These are phyloP conservation scores for Triplophysa yarkandensis DNA, from an alignment of 2,797 vertebrate species.

Conservation along the genomic window DNA sequence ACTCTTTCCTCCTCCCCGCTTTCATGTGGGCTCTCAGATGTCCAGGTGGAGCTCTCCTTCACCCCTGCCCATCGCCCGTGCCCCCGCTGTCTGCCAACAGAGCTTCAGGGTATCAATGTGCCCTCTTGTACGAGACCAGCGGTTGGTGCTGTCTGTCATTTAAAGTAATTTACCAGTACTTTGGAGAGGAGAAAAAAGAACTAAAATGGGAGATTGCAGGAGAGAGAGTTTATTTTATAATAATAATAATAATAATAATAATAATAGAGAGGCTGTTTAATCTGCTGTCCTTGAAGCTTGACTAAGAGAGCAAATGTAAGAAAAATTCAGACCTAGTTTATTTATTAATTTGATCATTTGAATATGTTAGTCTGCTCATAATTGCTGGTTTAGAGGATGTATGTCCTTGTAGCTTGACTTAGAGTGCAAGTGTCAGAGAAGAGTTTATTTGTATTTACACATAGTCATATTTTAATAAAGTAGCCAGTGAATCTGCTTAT, in stretches of 20 bases:
- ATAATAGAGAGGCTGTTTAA: not conserved
- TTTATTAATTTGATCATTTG: not conserved
- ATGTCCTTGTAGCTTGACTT: too few relatives aligned
- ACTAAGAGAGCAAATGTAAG: too few relatives aligned
- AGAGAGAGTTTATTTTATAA: not conserved
- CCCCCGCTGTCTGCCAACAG: conserved; percentile 3
- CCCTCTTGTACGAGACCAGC: not conserved
- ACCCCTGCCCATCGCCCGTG: conserved; percentile 11
- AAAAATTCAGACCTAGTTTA: too few relatives aligned
- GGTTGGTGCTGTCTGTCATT: conserved; percentile 34
- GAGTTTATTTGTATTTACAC: too few relatives aligned
- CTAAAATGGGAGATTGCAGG: not conserved
- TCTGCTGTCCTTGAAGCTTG: too few relatives aligned
- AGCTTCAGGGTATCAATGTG: conserved; percentile 9
- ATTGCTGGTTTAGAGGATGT: too few relatives aligned
- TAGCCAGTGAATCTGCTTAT: too few relatives aligned
- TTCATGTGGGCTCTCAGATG: conserved; percentile 23
- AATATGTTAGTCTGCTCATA: not conserved
- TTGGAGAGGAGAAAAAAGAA: not conserved
- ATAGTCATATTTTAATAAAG: too few relatives aligned
- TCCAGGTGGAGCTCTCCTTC: conserved; percentile 31
- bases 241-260: too few relatives aligned
- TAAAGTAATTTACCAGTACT: conserved; percentile 41
- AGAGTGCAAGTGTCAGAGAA: too few relatives aligned
- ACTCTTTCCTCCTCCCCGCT: conserved; percentile 10